A percentile compares a stretch with the other conserved stretches of the same genome.
These are phyloP conservation scores for Reinhardtius hippoglossoides DNA, from an alignment of 2,113 vertebrate species.

Conservation along the genomic window DNA sequence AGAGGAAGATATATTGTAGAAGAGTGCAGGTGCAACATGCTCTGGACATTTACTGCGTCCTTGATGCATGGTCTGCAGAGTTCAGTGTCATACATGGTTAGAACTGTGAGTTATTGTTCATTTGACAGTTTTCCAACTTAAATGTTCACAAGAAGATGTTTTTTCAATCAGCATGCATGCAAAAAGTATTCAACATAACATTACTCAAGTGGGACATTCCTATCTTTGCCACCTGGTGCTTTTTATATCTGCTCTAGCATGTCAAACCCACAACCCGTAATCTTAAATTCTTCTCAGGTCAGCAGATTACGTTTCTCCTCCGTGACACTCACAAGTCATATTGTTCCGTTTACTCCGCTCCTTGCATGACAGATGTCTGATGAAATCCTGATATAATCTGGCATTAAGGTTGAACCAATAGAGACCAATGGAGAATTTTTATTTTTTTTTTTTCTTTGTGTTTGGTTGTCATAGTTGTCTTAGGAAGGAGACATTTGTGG, in stretches of 20 bases:
- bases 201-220: background rate
- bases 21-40: conserved; percentile 6
- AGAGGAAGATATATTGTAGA: background rate
- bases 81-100: background rate
- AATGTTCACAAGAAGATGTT: background rate
- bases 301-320: conserved; percentile 44
- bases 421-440: conserved; percentile 19
- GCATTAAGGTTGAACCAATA: conserved; percentile 56
- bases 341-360: conserved; percentile 43
- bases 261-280: background rate
- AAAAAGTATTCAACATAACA: background rate
- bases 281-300: conserved; percentile 15
- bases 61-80: background rate
- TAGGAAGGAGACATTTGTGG: conserved; percentile 30
- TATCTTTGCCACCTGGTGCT: background rate
- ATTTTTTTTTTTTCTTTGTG: conserved; percentile 16
- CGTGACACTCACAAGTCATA: conserved; percentile 43
- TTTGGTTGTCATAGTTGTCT: conserved; percentile 21
- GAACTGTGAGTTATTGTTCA: background rate
- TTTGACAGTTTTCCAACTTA: background rate
- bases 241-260: background rate
- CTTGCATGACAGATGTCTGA: conserved; percentile 55
- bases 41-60: background rate
- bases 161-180: background rate
- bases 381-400: conserved; percentile 73